phyloP scores from a whole-genome alignment of 2,113 vertebrate species.

The Tichodroma muraria region DNA sequence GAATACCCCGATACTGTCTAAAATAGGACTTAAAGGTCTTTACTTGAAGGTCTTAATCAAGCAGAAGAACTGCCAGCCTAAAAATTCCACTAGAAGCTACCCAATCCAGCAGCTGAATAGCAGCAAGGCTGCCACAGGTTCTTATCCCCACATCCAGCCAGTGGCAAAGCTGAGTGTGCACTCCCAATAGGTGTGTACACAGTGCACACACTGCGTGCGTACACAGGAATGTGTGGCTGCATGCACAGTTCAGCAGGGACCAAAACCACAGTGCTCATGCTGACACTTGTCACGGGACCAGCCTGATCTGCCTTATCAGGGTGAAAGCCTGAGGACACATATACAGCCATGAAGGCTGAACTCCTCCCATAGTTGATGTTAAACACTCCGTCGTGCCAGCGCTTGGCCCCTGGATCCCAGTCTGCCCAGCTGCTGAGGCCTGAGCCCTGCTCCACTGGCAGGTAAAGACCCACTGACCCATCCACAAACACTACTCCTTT shows the following conservation, averaged over 20 bases:
- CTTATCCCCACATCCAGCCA: rapidly evolving
- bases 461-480: neutral
- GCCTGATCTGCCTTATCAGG: neutral
- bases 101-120: neutral
- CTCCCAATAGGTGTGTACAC: rapidly evolving
- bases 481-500: neutral
- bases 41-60: neutral
- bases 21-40: neutral
- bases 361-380: neutral
- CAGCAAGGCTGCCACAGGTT: neutral
- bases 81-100: neutral
- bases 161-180: neutral
- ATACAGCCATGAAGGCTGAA: neutral
- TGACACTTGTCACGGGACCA: neutral
- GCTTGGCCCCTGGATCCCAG: neutral
- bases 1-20: neutral
- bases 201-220: too few relatives aligned
- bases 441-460: neutral
- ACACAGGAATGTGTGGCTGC: neutral
- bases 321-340: neutral
- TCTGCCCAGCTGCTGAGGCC: neutral
- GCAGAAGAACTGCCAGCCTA: neutral
- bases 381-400: neutral
- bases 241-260: neutral
- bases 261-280: neutral